These are phyloP conservation scores for Nymphalis urticae DNA, from an alignment of 2,888 invertebrate genomes.

Conservation along the genomic window DNA sequence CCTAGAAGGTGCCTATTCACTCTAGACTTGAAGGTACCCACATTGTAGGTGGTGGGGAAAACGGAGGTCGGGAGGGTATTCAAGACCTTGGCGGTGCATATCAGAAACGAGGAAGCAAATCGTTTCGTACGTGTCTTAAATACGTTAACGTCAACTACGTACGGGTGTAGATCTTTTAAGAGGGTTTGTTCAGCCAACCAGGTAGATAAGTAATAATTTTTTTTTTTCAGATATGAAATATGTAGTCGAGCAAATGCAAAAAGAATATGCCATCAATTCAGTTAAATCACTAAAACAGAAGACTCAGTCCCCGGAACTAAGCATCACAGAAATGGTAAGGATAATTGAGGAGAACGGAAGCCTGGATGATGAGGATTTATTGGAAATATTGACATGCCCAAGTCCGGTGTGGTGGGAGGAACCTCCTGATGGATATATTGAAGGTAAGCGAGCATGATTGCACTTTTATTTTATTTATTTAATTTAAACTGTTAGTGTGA, in stretches of 20 bases:
- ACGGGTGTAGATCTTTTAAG: too few relatives aligned
- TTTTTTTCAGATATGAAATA: neutral
- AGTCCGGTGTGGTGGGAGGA: constrained; percentile 78
- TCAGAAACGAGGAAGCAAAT: too few relatives aligned
- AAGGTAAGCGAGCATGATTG: constrained; percentile 48
- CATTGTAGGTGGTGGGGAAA: too few relatives aligned
- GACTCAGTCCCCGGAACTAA: constrained; percentile 41
- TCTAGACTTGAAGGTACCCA: too few relatives aligned
- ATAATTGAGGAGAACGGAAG: constrained; percentile 53
- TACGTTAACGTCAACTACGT: too few relatives aligned
- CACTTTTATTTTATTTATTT: too few relatives aligned
- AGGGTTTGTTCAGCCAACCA: too few relatives aligned
- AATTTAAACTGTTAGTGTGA: too few relatives aligned
- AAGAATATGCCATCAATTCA: neutral
- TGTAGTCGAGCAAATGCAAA: neutral
- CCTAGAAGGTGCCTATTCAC: too few relatives aligned
- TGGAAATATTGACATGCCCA: constrained; percentile 72
- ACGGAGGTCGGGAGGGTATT: too few relatives aligned
- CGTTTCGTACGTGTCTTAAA: too few relatives aligned
- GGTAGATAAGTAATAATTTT: neutral
- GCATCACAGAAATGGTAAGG: constrained; percentile 53
- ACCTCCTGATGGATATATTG: constrained; percentile 50
- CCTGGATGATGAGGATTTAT: constrained; percentile 64
- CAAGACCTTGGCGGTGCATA: too few relatives aligned
- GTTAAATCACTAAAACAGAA: neutral